Percentiles rank a stretch among this genome's conserved stretches.
Conservation (phyloP, 2,797 vertebrate species). For the Cetoscarus ocellatus region DNA sequence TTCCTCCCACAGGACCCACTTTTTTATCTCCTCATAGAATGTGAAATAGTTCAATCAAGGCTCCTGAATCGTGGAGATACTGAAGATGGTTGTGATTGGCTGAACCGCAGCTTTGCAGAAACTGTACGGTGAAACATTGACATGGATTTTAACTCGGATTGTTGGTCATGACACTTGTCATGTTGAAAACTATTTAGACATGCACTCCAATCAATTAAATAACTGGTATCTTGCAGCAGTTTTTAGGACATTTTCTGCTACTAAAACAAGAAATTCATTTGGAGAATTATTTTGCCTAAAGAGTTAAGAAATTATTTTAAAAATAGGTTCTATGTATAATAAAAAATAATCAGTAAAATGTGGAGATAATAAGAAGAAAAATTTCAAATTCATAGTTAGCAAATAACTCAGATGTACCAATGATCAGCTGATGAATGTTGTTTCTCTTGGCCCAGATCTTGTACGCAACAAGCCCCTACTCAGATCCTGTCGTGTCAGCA, state of each 20-base stretch:
- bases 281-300: neutral
- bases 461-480: conserved; percentile 98
- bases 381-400: too few species aligned
- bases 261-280: neutral
- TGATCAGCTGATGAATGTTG: neutral
- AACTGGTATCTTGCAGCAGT: conserved; percentile 14
- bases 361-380: too few species aligned
- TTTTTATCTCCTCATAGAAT: conserved; percentile 66
- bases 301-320: neutral
- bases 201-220: conserved; percentile 11
- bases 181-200: conserved; percentile 31
- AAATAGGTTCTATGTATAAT: too few species aligned
- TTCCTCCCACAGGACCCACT: conserved; percentile 68
- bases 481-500: conserved; percentile 95
- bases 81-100: conserved; percentile 63
- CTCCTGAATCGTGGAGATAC: conserved; percentile 47
- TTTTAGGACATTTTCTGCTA: conserved; percentile 22
- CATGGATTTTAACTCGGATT: conserved; percentile 57
- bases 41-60: conserved; percentile 73
- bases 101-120: conserved; percentile 51
- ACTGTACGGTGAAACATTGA: conserved; percentile 53
- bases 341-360: too few species aligned
- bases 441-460: conserved; percentile 87
- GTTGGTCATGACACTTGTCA: conserved; percentile 33
- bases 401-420: too few species aligned